Base-by-base conservation (phyloP, 2,797 vertebrate species). In the Lindbergichthys nudifrons region DNA sequence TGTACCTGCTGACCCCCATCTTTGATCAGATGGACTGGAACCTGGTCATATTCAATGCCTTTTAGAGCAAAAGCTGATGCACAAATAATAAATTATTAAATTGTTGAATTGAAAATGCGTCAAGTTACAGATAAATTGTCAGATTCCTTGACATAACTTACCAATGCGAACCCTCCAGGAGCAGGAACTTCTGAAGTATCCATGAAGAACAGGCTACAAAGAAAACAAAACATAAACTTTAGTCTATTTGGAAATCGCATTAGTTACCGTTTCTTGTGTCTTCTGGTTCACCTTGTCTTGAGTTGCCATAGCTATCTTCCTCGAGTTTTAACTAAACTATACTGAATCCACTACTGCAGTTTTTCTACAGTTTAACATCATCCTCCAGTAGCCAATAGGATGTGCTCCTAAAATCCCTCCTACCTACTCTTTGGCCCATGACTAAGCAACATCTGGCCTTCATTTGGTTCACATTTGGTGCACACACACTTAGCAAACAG, bases 101-200 rank as follows among this genome's bases (percentile, higher is more conserved):
- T 43, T 32, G 23, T 47, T 62, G 3, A n/a, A 15, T 41, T 69
- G 3, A 50, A 46, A 65, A 21, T 16, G 1, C 58, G 9, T 26
- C 32, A 14, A 43, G 14, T 7, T 21, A 15, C 7, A 50, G 18
- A 0, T 4, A 23, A 52, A 39, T 0, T 21, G 56, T 73, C 0
- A 23, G 4, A 23, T 47, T 12, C 23, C 19, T 10, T 15, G 11
- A 13, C 41, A 39, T 11, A 23, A 81, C 97, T 97, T 94, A 99
- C 98, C 98, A 0, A 98, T 98, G 83, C 98, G 94, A 43, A 99
- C 98, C 90, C 98, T 96, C 98, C 98, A 99, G 14, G 97, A 96
- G 80, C 98, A 99, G 77, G 98, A 99, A 75, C 98, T 99, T 93
- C 97, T 96, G 93, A 97, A 99, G 90, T 99, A 99, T 84, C 96